Evolutionary conservation across 1,140 invertebrate genomes (phyloP), one percentile per base, ranked within the genome.

Genomic region (Drosophila setifemur): DNA sequence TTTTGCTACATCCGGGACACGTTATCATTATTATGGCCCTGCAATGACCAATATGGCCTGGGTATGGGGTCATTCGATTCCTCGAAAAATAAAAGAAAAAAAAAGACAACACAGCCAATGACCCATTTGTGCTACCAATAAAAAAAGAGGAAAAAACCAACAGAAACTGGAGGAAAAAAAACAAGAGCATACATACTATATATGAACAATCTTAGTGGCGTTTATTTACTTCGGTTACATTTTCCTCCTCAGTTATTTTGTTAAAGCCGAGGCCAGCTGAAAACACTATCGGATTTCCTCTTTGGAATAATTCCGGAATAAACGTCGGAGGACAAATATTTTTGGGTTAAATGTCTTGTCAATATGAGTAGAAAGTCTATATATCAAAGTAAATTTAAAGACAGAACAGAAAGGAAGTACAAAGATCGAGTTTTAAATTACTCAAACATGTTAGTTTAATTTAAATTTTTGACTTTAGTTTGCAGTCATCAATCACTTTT

Each of bases 121-220:
- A 53, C 42, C 68, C 68, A 72, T 72, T 72, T 60, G 48, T 67
- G 68, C 47, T 53, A 72, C 53, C 68, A 67, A 67, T 72, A 72
- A 72, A 71, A n/a, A n/a, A n/a, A n/a, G n/a, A n/a, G n/a, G n/a
- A n/a, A n/a, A n/a, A n/a, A n/a, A 67, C 58, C 26, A 72, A 48
- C 61, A 11, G 37, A 12, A 23, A 23, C 2, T 6, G 21, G 21
- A 23, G 21, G 2, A 23, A 23, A 23, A 23, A 8, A 8, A 37
- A 4, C 14, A 23, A 23, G n/a, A n/a, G n/a, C n/a, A n/a, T n/a
- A n/a, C n/a, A 23, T 23, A n/a, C n/a, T n/a, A n/a, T n/a, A 7
- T 9, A 37, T 18, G 16, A 37, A 37, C 12, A 37, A 37, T 16
- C 33, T 37, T 14, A 6, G 19, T 5, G n/a, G n/a, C n/a, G n/a